Evolutionary conservation across 1,140 invertebrate species (phyloP), one percentile per base, ranked within the genome.

Genomic region (Pectinophora gossypiella): DNA sequence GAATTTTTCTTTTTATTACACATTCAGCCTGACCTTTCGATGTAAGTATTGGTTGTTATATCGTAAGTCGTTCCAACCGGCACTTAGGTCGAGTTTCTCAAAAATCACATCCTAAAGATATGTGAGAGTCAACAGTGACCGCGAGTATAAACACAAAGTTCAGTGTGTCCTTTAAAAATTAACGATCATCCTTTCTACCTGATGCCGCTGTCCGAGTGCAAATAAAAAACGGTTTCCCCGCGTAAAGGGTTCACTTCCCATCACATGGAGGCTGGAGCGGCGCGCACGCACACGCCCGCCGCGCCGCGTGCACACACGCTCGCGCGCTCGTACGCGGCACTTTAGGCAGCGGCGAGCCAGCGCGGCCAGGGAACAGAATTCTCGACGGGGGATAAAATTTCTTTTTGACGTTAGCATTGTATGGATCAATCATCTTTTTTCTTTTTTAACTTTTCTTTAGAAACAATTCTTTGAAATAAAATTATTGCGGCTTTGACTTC

Each of bases 151-250:
- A 79, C 68, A 68, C 59, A 81, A 72, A 77, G 76, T 76, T 79
- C 75, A 77, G 68, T 75, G 72, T 81, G 80, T 81, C 80, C 77
- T 84, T 79, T 81, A 83, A 86, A 86, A 86, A 84, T 83, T 84
- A 84, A 86, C 81, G 81, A 87, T 85, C 79, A 85, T 84, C 78
- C 78, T 85, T 83, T 87, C 79, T 87, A 87, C 84, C 84, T 87
- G 83, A 76, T 69, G 76, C 74, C 76, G 81, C 74, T 85, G 79
- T 78, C 79, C 79, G 76, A 87, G 75, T 74, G 79, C 79, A 85
- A 87, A 83, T 84, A 84, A 85, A 87, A 86, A 87, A 87, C 74
- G 71, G 80, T 82, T 83, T 83, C 76, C 71, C 73, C 71, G 67
- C 70, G 77, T 78, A 87, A 86, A 87, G 83, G 83, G 83, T 87